Evolutionary conservation across 2,113 vertebrate genomes (phyloP).

Genomic region (Amia ocellicauda): DNA sequence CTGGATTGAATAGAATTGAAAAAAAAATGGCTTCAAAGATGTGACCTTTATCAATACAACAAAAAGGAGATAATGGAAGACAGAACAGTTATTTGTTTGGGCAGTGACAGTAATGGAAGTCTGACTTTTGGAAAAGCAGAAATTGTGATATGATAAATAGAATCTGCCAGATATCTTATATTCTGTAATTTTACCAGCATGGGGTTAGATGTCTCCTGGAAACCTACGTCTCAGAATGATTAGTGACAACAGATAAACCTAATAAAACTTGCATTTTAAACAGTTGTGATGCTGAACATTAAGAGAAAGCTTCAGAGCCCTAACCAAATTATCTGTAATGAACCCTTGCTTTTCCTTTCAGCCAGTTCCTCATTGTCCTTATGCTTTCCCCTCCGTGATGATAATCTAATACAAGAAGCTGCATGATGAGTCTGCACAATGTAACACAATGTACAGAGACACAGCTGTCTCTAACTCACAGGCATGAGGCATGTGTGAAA

Average conservation of each 20-base stretch:
- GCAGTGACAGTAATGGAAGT: not conserved
- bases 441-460: not conserved
- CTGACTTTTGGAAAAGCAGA: not conserved
- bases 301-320: not conserved
- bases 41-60: not conserved
- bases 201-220: not conserved
- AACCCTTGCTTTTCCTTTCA: not conserved
- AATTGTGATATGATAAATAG: slow-evolving; percentile 1
- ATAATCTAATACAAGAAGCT: slow-evolving; percentile 9
- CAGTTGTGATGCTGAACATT: not conserved
- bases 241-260: not conserved
- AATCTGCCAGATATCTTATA: not conserved
- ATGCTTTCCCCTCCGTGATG: not conserved
- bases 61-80: not conserved
- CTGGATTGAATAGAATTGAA: too few species aligned
- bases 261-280: not conserved
- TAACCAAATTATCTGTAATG: not conserved
- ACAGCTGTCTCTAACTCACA: not conserved
- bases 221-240: not conserved
- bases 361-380: not conserved
- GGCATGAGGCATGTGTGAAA: slow-evolving; percentile 7
- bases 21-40: not conserved
- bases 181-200: not conserved
- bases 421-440: slow-evolving; percentile 11
- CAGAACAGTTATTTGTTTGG: too few species aligned